Evolutionary conservation across 1,140 invertebrate genomes (phyloP), one percentile per base, ranked within the genome.

Genomic region (Meloidogyne hapla): DNA sequence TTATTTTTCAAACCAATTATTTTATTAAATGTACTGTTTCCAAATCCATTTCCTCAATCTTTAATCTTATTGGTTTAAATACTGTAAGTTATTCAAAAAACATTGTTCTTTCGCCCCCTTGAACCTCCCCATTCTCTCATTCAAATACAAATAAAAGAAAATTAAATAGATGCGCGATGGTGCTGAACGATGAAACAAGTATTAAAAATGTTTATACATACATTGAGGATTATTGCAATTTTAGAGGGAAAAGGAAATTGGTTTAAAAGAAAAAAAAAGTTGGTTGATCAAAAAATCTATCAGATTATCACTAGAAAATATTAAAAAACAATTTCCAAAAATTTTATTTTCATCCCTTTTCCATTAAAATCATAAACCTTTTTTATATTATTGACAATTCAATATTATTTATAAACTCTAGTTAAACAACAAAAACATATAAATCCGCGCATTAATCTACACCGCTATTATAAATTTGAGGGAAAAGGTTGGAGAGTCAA

Each of bases 171-270:
- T 56, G 48, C 48, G 48, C 48, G 48, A 21, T 21, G 48, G 12
- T n/a, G 48, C 48, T 56, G n/a, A 56, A 56, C n/a, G 12, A 56
- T 56, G 48, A 56, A 56, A 56, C 48, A 56, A 56, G 48, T 56
- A 56, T 56, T 56, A 56, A n/a, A n/a, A 1, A 56, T 15, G 12
- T 56, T n/a, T n/a, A 56, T 56, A 56, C 42, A 45, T n/a, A n/a
- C 33, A 56, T 56, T 56, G n/a, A 56, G n/a, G 48, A 56, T 56
- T 56, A 56, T 56, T 56, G 48, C 4, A 56, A 56, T 56, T 56
- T 56, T n/a, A 48, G 4, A 48, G 13, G 13, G 15, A 15, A 18
- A 6, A 6, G 4, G 18, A 13, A 56, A 56, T 56, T 56, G 48
- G 48, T 56, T 56, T 56, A 56, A n/a, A 56, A 6, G 5, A 8